Percentiles rank a stretch among this genome's conserved stretches.
Conservation (phyloP, 2,113 vertebrate genomes). For the Pontoporia blainvillei region DNA sequence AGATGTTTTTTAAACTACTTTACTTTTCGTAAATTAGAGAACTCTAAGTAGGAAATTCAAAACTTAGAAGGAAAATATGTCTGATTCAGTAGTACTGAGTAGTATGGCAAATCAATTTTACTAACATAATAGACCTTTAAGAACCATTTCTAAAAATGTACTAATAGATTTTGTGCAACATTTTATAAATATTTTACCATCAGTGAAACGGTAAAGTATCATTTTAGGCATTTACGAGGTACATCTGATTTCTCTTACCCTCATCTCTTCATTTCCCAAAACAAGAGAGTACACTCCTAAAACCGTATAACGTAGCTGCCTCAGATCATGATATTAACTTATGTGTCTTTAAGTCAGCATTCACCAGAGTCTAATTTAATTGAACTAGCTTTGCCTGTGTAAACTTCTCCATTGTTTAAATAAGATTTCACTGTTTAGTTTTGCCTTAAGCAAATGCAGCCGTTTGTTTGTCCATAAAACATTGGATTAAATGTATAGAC, state of each 20-base stretch:
- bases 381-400: constrained; percentile 85
- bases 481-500: constrained; percentile 84
- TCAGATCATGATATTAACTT: constrained; percentile 74
- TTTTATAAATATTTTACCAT: constrained; percentile 28
- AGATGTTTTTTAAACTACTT: not conserved
- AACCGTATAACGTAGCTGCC: constrained; percentile 69
- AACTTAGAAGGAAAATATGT: not conserved
- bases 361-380: constrained; percentile 86
- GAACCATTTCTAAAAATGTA: not conserved
- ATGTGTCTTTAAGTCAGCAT: constrained; percentile 80
- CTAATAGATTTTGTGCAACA: not conserved
- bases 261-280: constrained; percentile 45
- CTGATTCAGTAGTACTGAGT: not conserved
- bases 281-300: constrained; percentile 67
- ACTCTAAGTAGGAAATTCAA: not conserved
- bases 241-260: constrained; percentile 49
- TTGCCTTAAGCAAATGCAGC: constrained; percentile 87
- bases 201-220: not conserved
- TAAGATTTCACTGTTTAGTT: constrained; percentile 89
- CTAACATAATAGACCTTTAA: not conserved
- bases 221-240: constrained; percentile 61
- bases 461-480: constrained; percentile 87
- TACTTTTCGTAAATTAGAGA: constrained; percentile 24
- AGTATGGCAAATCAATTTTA: constrained; percentile 19
- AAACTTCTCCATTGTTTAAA: constrained; percentile 88